These are phyloP conservation scores for Psettodes erumei DNA, from an alignment of 2,113 vertebrate genomes.

Conservation along the genomic window DNA sequence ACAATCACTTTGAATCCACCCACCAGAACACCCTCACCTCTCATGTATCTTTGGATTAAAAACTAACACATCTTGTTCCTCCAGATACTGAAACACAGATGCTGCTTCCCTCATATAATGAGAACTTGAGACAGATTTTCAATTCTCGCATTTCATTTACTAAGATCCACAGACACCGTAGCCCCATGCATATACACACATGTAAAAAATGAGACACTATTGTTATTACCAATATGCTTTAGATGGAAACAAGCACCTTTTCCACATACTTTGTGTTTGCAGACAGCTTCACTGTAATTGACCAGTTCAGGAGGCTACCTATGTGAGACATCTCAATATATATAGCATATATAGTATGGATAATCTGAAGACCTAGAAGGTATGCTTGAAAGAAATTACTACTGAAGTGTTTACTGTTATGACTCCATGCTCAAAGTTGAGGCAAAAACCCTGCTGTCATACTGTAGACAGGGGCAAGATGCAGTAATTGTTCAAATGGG, in stretches of 20 bases:
- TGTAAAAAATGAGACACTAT: neutral
- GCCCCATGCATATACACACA: too few relatives aligned
- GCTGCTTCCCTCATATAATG: neutral
- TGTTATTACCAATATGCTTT: neutral
- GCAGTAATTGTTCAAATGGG: neutral
- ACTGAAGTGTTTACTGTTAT: neutral
- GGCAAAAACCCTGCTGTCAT: neutral
- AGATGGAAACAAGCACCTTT: neutral
- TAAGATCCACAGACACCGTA: neutral
- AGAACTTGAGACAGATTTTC: neutral
- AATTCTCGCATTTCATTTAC: neutral
- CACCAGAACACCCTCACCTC: neutral
- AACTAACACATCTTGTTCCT: slow-evolving; percentile 5
- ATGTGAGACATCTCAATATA: neutral
- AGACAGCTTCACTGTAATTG: slow-evolving; percentile 18
- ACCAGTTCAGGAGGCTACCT: neutral
- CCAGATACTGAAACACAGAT: slow-evolving; percentile 3
- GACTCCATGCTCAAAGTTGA: neutral
- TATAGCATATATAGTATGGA: neutral
- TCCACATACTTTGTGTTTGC: neutral
- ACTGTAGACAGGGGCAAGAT: neutral
- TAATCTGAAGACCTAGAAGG: neutral
- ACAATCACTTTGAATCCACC: slow-evolving; percentile 29
- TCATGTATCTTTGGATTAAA: neutral
- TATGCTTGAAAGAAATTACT: neutral